A percentile compares a stretch with the other conserved stretches of the same genome.
These are phyloP conservation scores for Lamproptera curius DNA, from an alignment of 2,888 invertebrate genomes.

Conservation along the genomic window DNA sequence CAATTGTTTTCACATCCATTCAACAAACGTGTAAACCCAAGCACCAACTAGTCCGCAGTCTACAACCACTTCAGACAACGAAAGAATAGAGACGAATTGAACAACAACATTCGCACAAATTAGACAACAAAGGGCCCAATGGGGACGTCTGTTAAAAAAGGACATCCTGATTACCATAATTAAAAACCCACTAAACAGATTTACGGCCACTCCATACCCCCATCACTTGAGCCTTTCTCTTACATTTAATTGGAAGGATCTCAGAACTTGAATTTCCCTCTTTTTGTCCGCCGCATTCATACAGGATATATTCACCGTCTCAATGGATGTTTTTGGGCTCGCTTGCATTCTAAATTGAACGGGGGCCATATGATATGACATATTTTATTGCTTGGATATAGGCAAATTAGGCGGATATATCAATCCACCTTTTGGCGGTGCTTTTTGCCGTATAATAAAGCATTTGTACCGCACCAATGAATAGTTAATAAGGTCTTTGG, in stretches of 20 bases:
- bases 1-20: too few species aligned
- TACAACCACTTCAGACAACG: constrained; percentile 15
- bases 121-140: constrained; percentile 41
- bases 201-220: constrained; percentile 55
- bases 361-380: constrained; percentile 67
- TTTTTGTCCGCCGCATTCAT: constrained; percentile 53
- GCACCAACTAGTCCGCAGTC: constrained; percentile 9
- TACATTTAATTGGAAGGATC: constrained; percentile 60
- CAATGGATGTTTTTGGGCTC: constrained; percentile 65
- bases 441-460: constrained; percentile 39
- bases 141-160: constrained; percentile 31
- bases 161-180: constrained; percentile 52
- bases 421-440: constrained; percentile 45
- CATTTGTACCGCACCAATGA: constrained; percentile 45
- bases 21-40: constrained; percentile 2
- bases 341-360: constrained; percentile 52
- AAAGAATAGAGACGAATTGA: constrained; percentile 32
- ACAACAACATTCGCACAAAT: constrained; percentile 35
- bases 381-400: constrained; percentile 64
- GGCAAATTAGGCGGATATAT: constrained; percentile 76
- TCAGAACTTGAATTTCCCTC: constrained; percentile 53
- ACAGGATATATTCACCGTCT: constrained; percentile 65
- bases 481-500: constrained; percentile 41
- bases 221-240: constrained; percentile 64
- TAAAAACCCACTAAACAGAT: constrained; percentile 50